These are phyloP conservation scores for Perca fluviatilis DNA, from an alignment of 2,113 vertebrate species.

Conservation along the genomic window DNA sequence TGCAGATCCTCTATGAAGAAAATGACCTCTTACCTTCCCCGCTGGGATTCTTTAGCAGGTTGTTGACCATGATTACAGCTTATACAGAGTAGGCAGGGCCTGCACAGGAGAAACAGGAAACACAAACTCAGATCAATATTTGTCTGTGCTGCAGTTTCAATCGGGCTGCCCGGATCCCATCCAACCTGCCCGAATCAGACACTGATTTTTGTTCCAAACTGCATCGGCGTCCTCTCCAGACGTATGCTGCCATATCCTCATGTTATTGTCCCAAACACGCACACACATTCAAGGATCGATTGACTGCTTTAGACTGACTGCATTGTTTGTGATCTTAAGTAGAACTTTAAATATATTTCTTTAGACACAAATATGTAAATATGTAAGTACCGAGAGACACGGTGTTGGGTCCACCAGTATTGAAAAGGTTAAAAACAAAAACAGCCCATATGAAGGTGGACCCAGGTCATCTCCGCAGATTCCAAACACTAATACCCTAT, in stretches of 20 bases:
- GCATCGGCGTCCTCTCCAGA: background rate
- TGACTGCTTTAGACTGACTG: background rate
- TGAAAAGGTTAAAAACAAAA: background rate
- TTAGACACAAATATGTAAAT: background rate
- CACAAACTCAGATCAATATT: background rate
- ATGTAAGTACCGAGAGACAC: no score
- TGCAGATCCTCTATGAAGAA: background rate
- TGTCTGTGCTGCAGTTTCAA: background rate
- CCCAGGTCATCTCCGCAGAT: background rate
- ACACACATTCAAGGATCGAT: background rate
- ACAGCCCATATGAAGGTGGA: no score
- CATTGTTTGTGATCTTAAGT: background rate
- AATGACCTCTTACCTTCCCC: slow-evolving; percentile 76
- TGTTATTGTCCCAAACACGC: background rate
- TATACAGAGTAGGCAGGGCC: slow-evolving; percentile 1
- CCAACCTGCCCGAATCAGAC: background rate
- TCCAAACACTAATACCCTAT: slow-evolving; percentile 55
- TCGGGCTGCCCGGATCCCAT: background rate
- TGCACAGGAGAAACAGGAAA: slow-evolving; percentile 30
- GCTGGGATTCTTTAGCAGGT: slow-evolving; percentile 82
- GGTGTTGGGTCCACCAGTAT: background rate
- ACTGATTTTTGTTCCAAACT: background rate
- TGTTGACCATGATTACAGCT: slow-evolving; percentile 71
- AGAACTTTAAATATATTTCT: background rate
- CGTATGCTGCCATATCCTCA: background rate